Percentiles rank a stretch among this genome's conserved stretches.
Evolutionary conservation across 1,140 invertebrate species (phyloP).

Genomic region (Aphelenchoides avenae): DNA sequence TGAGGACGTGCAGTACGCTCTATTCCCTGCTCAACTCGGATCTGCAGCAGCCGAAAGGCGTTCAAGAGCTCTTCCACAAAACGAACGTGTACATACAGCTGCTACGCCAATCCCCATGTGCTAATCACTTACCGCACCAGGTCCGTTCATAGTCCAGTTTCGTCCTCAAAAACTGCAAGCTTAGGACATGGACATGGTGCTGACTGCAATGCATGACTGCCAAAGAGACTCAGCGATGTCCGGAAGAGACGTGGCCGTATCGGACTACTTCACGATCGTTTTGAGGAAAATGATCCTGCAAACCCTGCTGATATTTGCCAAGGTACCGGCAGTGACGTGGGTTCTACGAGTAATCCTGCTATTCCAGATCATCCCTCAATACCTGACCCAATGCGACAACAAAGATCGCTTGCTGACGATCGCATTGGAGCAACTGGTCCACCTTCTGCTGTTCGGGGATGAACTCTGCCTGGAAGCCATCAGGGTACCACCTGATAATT

Average conservation of each 20-base stretch:
- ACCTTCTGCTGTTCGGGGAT: slow-evolving; percentile 30
- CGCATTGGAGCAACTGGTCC: slow-evolving; percentile 24
- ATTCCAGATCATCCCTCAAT: slow-evolving; percentile 23
- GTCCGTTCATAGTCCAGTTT: background rate
- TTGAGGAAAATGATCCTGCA: slow-evolving; percentile 28
- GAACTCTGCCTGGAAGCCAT: slow-evolving; percentile 33
- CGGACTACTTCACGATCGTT: slow-evolving; percentile 30
- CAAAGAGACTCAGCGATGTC: slow-evolving; percentile 11
- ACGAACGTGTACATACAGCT: slow-evolving; percentile 14
- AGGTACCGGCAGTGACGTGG: no score
- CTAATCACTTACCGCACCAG: slow-evolving; percentile 12
- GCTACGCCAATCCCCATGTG: slow-evolving; percentile 13
- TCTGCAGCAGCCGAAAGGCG: slow-evolving; percentile 7
- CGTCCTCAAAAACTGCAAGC: background rate
- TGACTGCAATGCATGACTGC: slow-evolving; percentile 14
- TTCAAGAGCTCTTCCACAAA: slow-evolving; percentile 6
- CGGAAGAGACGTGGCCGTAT: slow-evolving; percentile 7
- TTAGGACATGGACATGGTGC: slow-evolving; percentile 24
- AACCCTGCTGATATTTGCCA: slow-evolving; percentile 27
- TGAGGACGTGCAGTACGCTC: slow-evolving; percentile 11
- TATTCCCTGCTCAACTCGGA: background rate
- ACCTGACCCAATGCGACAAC: slow-evolving; percentile 22
- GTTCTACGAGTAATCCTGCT: no score
- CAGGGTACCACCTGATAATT: slow-evolving; percentile 5
- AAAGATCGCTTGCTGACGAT: slow-evolving; percentile 19